Percentiles rank a stretch among this genome's conserved stretches.
Conservation (phyloP, 2,797 vertebrate genomes). For the Phalloptychus januarius region DNA sequence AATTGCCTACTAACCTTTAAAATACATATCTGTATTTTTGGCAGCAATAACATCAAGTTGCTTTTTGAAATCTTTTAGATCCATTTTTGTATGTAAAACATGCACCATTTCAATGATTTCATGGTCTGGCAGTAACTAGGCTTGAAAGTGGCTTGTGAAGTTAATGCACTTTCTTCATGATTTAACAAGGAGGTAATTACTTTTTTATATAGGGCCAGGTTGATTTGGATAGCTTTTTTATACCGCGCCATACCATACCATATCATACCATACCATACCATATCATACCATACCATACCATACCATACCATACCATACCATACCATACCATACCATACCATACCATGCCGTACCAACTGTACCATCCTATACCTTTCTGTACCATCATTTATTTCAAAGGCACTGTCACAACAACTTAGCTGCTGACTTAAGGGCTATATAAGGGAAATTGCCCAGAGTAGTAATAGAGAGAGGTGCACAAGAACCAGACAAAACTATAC, state of each 20-base stretch:
- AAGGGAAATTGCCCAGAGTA: background rate
- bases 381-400: background rate
- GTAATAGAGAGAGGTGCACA: background rate
- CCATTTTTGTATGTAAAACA: background rate
- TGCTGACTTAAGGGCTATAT: background rate
- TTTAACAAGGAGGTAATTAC: background rate
- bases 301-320: too few species aligned
- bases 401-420: background rate
- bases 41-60: background rate
- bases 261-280: too few species aligned
- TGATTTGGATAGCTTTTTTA: background rate
- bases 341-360: too few species aligned
- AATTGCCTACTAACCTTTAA: background rate
- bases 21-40: background rate
- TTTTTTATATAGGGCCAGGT: background rate
- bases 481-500: background rate
- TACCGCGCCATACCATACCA: too few species aligned
- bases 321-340: too few species aligned
- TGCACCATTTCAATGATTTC: background rate
- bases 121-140: background rate
- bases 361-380: too few species aligned
- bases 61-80: background rate
- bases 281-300: too few species aligned
- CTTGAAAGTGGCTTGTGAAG: background rate
- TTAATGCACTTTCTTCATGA: background rate